Evolutionary conservation across 2,113 vertebrate species (phyloP), one percentile per base, ranked within the genome.

Genomic region (Bolborhynchus lineola): DNA sequence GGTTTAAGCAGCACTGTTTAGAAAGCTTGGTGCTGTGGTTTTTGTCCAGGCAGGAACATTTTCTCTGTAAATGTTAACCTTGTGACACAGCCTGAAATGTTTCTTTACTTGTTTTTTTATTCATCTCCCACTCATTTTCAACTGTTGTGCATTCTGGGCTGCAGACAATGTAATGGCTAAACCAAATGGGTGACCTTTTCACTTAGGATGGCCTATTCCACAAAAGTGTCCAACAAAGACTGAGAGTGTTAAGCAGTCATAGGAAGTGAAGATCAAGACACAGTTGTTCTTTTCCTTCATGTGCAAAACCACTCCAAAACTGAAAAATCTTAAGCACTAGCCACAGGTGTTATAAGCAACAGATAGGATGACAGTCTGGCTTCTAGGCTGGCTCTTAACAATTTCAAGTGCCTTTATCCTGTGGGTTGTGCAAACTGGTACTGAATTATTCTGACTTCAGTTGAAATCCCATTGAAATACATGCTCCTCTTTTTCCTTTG

Each of bases 61-160:
- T 95, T 69, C 62, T 93, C 69, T 77, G 46, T 92, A 93, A 95
- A 80, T 68, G 64, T 71, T 90, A 91, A 86, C 62, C 74, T 92
- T 69, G 47, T 68, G 67, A 65, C 76, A 24, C 63, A 31, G 62
- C 57, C 95, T 86, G 65, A 62, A 90, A 93, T 86, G 31, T 31
- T 91, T 55, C 72, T 84, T 94, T 93, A 76, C 63, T 79, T 63
- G 39, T 35, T 49, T 37, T 95, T 81, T 84, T 78, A 63, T 78
- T 63, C n/a, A 17, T 69, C 37, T 85, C 39, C 31, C 39, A 42
- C 78, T 93, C 80, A 46, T 74, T 94, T 65, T 93, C 39, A 75
- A 39, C 71, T 74, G 47, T 88, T 79, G 46, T 69, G 29, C 26
- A 15, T 87, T 89, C 47, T 80, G 67, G 60, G 33, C 74, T 82